Conservation (phyloP, 2,888 invertebrate genomes). For the Drosophila pseudotalamancana region DNA sequence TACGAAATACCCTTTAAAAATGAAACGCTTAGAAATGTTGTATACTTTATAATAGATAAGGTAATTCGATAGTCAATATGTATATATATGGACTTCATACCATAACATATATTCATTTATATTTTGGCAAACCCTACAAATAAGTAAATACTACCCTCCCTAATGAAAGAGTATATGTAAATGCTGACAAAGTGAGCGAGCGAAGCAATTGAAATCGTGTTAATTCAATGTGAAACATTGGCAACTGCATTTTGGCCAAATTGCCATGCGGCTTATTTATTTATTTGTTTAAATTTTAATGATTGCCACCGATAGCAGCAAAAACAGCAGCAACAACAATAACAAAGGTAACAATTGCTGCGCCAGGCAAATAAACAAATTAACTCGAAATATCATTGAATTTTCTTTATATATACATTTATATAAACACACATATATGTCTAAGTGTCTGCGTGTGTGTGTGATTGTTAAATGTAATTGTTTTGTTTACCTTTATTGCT, state of each 20-base stretch:
- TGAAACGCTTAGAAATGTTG: background rate
- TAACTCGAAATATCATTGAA: slow-evolving; percentile 71
- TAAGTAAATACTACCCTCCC: no score
- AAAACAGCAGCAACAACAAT: slow-evolving; percentile 1
- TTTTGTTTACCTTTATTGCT: slow-evolving; percentile 56
- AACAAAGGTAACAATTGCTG: slow-evolving; percentile 8
- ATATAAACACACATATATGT: background rate
- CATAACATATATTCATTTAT: no score
- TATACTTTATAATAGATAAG: no score
- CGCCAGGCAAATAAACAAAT: slow-evolving; percentile 69
- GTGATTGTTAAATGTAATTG: slow-evolving; percentile 62
- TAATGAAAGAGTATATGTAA: background rate
- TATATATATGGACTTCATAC: no score
- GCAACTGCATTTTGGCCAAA: slow-evolving; percentile 52
- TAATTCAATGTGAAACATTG: slow-evolving; percentile 30
- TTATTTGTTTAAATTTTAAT: slow-evolving; percentile 66
- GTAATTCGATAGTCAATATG: no score
- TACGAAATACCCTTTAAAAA: background rate
- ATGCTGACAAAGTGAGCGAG: background rate
- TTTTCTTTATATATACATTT: slow-evolving; percentile 15
- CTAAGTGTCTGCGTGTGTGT: slow-evolving; percentile 11
- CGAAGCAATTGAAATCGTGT: slow-evolving; percentile 18
- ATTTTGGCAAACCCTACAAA: no score
- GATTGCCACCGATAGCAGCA: slow-evolving; percentile 38
- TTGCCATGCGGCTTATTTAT: slow-evolving; percentile 62